Conservation (phyloP, 2,113 vertebrate genomes). For the Trogon surrucura region DNA sequence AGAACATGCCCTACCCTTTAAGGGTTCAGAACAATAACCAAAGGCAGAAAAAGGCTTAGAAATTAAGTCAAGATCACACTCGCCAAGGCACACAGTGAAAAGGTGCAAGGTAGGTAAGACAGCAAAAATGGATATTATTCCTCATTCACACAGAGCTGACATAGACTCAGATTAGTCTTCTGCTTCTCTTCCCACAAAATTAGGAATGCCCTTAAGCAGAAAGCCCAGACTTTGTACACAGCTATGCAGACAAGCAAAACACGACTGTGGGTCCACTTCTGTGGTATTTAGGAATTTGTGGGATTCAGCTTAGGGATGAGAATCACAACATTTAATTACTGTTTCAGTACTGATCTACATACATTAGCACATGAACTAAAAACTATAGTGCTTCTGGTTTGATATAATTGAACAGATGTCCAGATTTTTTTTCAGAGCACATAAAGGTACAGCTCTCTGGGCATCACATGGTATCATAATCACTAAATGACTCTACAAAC, state of each 20-base stretch:
- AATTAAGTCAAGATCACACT: not conserved
- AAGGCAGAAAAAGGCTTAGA: not conserved
- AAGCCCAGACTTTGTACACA: not conserved
- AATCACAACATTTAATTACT: not conserved
- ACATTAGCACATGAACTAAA: not conserved
- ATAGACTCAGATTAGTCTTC: not conserved
- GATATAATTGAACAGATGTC: not conserved
- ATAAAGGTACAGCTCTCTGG: not conserved
- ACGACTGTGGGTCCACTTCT: not conserved
- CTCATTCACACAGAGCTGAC: not conserved
- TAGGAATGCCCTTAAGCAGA: not conserved
- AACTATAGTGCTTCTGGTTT: not conserved
- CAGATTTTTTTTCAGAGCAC: not conserved
- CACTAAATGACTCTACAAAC: accelerated
- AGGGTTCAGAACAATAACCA: not conserved
- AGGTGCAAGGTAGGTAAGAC: not conserved
- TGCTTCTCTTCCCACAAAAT: not conserved
- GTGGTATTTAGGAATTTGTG: not conserved
- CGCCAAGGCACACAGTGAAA: not conserved
- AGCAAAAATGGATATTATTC: not conserved
- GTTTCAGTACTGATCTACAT: not conserved
- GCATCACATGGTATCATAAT: not conserved
- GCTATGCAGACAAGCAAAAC: not conserved
- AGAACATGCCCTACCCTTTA: not conserved
- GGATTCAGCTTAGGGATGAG: not conserved